Conservation (phyloP, 2,113 vertebrate genomes). For the Nothoprocta pentlandii region DNA sequence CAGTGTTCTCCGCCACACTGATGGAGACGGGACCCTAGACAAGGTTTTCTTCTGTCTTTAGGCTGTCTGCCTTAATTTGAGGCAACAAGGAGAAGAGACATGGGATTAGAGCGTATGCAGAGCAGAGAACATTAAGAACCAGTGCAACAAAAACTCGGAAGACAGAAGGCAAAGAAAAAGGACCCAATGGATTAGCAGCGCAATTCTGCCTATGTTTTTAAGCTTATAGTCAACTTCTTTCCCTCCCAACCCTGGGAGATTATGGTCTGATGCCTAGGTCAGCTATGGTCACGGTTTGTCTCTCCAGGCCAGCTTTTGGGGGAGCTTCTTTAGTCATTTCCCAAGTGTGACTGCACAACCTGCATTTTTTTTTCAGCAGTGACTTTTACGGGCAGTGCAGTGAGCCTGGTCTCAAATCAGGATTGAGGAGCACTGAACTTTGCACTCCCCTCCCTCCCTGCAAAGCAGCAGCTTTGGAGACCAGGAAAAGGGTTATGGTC, state of each 20-base stretch:
- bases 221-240: neutral
- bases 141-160: neutral
- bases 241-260: neutral
- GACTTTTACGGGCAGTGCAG: neutral
- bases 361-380: neutral
- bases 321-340: neutral
- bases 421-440: neutral
- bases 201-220: neutral
- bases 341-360: neutral
- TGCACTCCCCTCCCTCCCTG: neutral
- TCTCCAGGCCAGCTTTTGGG: neutral
- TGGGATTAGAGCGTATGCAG: neutral
- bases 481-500: neutral
- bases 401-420: neutral
- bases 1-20: neutral
- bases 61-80: conserved; percentile 15
- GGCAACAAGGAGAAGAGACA: neutral
- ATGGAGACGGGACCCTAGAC: conserved; percentile 6
- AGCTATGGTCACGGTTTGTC: neutral
- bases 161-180: neutral
- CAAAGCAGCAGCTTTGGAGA: neutral
- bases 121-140: neutral
- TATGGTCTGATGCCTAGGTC: neutral
- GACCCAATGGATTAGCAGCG: neutral
- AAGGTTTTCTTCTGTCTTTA: conserved; percentile 2